phyloP scores from a whole-genome alignment of 2,113 vertebrate species.

The Ovis canadensis region DNA sequence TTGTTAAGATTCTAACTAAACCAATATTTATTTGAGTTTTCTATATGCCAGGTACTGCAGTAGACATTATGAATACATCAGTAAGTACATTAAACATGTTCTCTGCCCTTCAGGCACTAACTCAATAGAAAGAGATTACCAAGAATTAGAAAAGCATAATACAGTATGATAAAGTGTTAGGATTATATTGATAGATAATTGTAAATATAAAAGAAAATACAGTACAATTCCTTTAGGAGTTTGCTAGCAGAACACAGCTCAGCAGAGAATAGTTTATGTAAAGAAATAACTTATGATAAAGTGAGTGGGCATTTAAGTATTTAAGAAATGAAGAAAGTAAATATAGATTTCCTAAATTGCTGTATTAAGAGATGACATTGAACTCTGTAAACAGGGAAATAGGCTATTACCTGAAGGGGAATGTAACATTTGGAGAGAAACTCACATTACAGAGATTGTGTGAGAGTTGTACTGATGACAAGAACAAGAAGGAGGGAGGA shows the following conservation, averaged over 20 bases:
- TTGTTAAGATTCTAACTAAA: neutral
- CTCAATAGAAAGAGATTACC: neutral
- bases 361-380: neutral
- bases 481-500: neutral
- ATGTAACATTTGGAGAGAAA: neutral
- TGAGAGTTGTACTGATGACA: neutral
- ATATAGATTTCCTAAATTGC: neutral
- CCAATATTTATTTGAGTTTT: neutral
- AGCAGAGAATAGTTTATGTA: neutral
- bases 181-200: neutral
- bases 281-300: neutral
- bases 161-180: neutral
- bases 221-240: neutral
- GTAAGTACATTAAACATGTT: neutral
- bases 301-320: neutral
- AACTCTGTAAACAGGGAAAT: neutral
- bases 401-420: neutral
- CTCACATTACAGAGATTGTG: neutral
- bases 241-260: neutral
- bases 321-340: neutral
- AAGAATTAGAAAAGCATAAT: neutral
- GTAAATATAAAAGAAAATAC: neutral
- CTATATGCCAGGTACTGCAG: accelerated
- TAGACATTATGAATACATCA: too few relatives aligned
- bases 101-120: neutral